Evolutionary conservation across 2,113 vertebrate genomes (phyloP).

Genomic region (Odocoileus hemionus): DNA sequence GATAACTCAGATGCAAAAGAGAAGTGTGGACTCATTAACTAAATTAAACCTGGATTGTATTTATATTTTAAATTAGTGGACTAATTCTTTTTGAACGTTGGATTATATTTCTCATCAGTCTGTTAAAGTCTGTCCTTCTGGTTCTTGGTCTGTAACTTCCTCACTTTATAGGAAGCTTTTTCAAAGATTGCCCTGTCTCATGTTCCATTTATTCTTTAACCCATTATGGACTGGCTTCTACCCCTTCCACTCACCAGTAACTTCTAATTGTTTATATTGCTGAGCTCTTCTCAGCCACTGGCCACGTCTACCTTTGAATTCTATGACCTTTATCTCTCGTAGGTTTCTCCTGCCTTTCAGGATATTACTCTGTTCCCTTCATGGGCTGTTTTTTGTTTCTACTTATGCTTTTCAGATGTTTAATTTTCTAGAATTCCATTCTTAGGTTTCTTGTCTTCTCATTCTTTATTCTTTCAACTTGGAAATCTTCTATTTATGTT

Average conservation of each 20-base stretch:
- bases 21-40: neutral
- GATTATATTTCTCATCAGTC: neutral
- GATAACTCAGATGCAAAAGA: neutral
- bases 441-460: neutral
- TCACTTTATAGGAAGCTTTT: neutral
- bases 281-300: neutral
- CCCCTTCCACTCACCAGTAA: neutral
- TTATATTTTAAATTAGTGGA: slow-evolving; percentile 21
- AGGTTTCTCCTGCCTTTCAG: neutral
- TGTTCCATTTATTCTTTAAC: neutral
- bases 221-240: neutral
- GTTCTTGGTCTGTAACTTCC: neutral
- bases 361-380: neutral
- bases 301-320: neutral
- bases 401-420: neutral
- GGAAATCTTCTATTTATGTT: neutral
- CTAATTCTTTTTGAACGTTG: neutral
- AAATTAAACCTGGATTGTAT: neutral
- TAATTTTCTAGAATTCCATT: neutral
- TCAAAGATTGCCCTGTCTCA: neutral
- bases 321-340: neutral
- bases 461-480: neutral
- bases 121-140: neutral
- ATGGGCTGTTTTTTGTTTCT: neutral
- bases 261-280: neutral